A percentile compares a stretch with the other conserved stretches of the same genome.
Conservation (phyloP, 2,797 vertebrate genomes). For the Epinephelus malabaricus region DNA sequence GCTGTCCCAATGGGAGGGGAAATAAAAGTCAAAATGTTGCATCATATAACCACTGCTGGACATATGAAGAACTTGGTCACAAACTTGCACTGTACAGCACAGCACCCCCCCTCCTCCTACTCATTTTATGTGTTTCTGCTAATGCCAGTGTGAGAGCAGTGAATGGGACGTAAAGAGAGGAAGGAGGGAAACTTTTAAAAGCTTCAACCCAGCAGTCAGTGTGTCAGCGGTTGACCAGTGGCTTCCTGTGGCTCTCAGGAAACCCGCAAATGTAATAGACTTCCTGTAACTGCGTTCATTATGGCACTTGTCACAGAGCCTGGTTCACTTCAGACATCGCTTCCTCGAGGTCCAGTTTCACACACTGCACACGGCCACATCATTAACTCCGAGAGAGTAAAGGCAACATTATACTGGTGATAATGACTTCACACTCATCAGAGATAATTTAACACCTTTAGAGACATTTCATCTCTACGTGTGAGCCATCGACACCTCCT, state of each 20-base stretch:
- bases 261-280: conserved; percentile 58
- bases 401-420: neutral
- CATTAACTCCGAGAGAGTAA: neutral
- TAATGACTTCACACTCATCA: conserved; percentile 11
- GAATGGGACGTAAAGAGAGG: conserved; percentile 22
- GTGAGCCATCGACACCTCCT: conserved; percentile 15
- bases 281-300: conserved; percentile 46
- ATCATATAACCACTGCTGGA: conserved; percentile 63
- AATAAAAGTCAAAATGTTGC: conserved; percentile 61
- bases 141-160: conserved; percentile 39
- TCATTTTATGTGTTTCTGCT: neutral
- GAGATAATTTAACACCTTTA: neutral
- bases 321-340: conserved; percentile 16
- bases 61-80: conserved; percentile 42
- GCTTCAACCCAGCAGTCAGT: conserved; percentile 20
- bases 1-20: conserved; percentile 53
- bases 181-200: conserved; percentile 14
- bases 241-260: conserved; percentile 42
- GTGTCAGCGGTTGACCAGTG: conserved; percentile 61
- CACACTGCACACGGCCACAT: neutral
- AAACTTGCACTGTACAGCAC: neutral
- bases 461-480: neutral
- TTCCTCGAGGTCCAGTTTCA: conserved; percentile 6
- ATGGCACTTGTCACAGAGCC: conserved; percentile 44
- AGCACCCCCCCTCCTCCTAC: neutral